Conservation (phyloP, 2,888 invertebrate genomes). For the Diplolepis rosae region DNA sequence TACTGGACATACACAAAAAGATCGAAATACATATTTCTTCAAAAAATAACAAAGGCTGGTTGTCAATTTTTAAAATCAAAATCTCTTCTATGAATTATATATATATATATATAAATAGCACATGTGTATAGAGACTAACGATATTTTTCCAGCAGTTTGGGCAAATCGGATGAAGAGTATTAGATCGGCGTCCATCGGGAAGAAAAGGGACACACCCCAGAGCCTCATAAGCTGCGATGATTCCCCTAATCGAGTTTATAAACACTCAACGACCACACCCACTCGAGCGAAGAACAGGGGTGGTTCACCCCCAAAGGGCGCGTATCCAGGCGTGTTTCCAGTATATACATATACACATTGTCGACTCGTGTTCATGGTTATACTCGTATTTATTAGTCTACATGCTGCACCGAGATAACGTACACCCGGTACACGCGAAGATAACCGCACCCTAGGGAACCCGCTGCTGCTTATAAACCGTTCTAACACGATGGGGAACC, state of each 20-base stretch:
- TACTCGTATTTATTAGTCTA: slow-evolving; percentile 61
- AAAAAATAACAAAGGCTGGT: too few relatives aligned
- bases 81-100: too few relatives aligned
- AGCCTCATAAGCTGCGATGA: slow-evolving; percentile 50
- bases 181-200: slow-evolving; percentile 1
- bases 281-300: slow-evolving; percentile 43
- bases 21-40: too few relatives aligned
- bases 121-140: too few relatives aligned
- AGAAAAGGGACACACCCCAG: slow-evolving; percentile 38
- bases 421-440: slow-evolving; percentile 69
- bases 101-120: too few relatives aligned
- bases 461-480: slow-evolving; percentile 63
- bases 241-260: slow-evolving; percentile 68
- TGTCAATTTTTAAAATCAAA: too few relatives aligned
- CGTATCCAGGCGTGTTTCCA: slow-evolving; percentile 27
- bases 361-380: slow-evolving; percentile 46
- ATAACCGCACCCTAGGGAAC: slow-evolving; percentile 70
- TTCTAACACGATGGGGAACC: slow-evolving; percentile 71
- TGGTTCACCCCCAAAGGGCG: slow-evolving; percentile 45
- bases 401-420: slow-evolving; percentile 63
- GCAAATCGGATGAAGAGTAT: background rate
- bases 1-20: too few relatives aligned
- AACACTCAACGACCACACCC: slow-evolving; percentile 67
- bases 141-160: background rate
- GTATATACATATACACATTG: slow-evolving; percentile 1